Evolutionary conservation across 2,888 invertebrate species (phyloP), one percentile per base, ranked within the genome.

Genomic region (Dilophus febrilis): DNA sequence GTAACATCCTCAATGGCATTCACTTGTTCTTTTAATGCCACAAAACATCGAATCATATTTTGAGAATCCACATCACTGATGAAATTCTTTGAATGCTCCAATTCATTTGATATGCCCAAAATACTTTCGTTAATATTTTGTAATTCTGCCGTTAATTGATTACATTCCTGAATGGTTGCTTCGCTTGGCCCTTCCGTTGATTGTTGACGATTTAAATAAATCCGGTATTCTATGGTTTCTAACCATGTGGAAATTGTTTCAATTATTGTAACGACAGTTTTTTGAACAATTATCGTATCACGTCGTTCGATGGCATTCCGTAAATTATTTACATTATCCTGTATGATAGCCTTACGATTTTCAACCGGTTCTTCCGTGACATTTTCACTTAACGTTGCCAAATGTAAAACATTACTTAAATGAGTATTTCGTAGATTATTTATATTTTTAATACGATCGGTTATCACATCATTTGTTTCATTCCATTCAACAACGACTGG

Each of bases 231-330:
- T 43, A 87, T 82, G 19, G 80, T 83, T 62, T 87, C 83, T 33
- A 88, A 57, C 83, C 86, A 86, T 12, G 77, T 77, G 0, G 84
- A 82, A 32, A 88, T 78, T 0, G 77, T 80, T 58, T 86, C 82
- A 35, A 86, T 77, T 0, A 84, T 73, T 17, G 77, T 74, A 10
- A 83, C 71, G 11, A 85, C 67, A 32, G 73, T 76, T 49, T 72
- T 74, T 56, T 84, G 80, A 31, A 78, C 69, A 12, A 69, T 59
- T 1, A 63, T 57, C 3, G 67, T 62, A 53, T 81, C 71, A 30
- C 69, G 66, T 44, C 57, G 62, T 37, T 69, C 63, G 11, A 79
- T 64, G 2, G 80, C 77, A 41, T 65, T 61, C 49, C 67, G 67
- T 6, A 80, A 53, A 40, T 67, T 64, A 41, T 53, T 49, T 13